Evolutionary conservation across 2,888 invertebrate species (phyloP).

Genomic region (Antheraea yamamai): DNA sequence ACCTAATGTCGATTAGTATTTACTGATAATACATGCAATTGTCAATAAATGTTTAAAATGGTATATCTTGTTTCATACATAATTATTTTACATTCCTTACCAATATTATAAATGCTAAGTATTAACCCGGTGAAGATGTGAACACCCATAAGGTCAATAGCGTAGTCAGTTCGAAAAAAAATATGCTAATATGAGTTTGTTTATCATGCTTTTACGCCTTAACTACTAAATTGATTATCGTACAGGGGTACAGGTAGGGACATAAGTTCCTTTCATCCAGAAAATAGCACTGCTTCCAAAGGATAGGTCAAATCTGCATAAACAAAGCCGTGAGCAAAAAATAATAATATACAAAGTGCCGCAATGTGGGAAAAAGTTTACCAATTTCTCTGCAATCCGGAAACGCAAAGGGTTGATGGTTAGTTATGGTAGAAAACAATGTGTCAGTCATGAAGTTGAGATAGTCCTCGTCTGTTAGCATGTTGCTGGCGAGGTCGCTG

Average conservation of each 20-base stretch:
- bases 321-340: no score
- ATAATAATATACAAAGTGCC: background rate
- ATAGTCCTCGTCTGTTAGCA: constrained; percentile 93
- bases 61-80: background rate
- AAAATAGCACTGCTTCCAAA: no score
- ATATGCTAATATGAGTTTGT: no score
- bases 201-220: background rate
- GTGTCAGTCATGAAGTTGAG: constrained; percentile 95
- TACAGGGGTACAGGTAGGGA: no score
- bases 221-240: no score
- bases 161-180: no score
- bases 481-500: constrained; percentile 85
- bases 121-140: no score
- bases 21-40: background rate
- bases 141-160: no score
- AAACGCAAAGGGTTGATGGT: constrained; percentile 95
- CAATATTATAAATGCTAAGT: no score
- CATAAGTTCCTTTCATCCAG: no score
- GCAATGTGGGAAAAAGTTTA: constrained; percentile 58
- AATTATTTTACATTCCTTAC: background rate
- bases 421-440: constrained; percentile 91
- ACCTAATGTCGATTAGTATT: background rate
- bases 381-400: constrained; percentile 98
- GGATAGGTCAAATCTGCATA: no score
- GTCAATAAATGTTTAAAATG: background rate